Conservation (phyloP, 2,888 invertebrate genomes). For the Gymnocheta viridis region DNA sequence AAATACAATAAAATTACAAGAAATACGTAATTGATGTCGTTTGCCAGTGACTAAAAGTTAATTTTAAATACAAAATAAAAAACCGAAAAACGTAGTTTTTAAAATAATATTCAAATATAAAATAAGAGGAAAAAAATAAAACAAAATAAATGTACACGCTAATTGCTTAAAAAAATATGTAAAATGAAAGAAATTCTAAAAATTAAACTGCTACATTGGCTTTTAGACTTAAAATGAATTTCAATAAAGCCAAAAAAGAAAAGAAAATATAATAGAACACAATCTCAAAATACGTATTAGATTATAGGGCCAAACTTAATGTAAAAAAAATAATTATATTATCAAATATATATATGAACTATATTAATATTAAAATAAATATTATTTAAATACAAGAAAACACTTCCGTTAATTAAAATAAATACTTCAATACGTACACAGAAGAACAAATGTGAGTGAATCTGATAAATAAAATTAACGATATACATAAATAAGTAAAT, state of each 20-base stretch:
- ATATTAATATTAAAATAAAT: conserved; percentile 32
- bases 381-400: conserved; percentile 42
- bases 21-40: conserved; percentile 71
- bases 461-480: conserved; percentile 35
- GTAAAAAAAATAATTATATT: conserved; percentile 70
- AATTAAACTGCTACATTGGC: conserved; percentile 54
- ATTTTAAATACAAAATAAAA: conserved; percentile 44
- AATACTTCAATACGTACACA: conserved; percentile 71
- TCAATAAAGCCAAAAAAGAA: conserved; percentile 51
- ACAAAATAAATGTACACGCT: conserved; percentile 48
- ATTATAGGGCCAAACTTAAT: conserved; percentile 78
- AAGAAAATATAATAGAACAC: conserved; percentile 53
- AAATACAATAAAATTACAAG: conserved; percentile 64
- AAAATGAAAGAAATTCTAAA: conserved; percentile 18
- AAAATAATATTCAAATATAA: conserved; percentile 32
- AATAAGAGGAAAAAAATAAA: conserved; percentile 6
- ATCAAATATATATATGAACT: conserved; percentile 20
- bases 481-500: too few species aligned
- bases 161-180: conserved; percentile 61
- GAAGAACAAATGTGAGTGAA: conserved; percentile 65
- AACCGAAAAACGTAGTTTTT: conserved; percentile 58
- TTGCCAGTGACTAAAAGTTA: conserved; percentile 79
- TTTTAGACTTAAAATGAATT: conserved; percentile 32
- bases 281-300: conserved; percentile 82
- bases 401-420: conserved; percentile 65